These are phyloP conservation scores for Argyresthia albistria DNA, from an alignment of 2,888 invertebrate species.

Conservation along the genomic window DNA sequence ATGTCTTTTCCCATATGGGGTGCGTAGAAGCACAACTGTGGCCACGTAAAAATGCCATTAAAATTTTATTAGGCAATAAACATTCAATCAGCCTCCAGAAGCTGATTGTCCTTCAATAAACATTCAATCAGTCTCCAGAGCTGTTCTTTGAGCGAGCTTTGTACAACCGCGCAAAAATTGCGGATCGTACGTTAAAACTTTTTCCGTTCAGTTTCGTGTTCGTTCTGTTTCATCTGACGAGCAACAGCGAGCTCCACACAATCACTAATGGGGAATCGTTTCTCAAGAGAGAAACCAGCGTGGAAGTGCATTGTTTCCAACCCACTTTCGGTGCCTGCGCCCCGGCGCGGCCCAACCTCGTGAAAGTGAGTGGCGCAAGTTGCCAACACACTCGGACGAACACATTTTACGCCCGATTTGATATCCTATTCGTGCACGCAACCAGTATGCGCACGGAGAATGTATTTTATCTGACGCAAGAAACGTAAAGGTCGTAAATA, in stretches of 20 bases:
- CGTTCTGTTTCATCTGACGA: too few species aligned
- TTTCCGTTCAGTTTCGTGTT: too few species aligned
- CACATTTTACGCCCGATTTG: slow-evolving; percentile 49
- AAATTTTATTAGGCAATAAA: too few species aligned
- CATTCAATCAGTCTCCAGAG: not conserved
- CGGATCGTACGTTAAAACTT: too few species aligned
- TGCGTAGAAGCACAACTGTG: too few species aligned
- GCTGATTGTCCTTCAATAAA: too few species aligned
- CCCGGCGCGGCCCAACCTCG: slow-evolving; percentile 30
- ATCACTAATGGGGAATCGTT: slow-evolving; percentile 25
- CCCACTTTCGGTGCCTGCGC: slow-evolving; percentile 54
- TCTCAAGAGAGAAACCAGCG: slow-evolving; percentile 60
- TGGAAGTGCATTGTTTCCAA: slow-evolving; percentile 52
- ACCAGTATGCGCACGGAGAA: slow-evolving; percentile 46
- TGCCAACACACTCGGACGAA: slow-evolving; percentile 13
- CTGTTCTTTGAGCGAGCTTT: not conserved
- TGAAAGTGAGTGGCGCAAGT: slow-evolving; percentile 67
- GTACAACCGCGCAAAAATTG: not conserved
- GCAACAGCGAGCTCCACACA: not conserved
- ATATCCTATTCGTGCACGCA: slow-evolving; percentile 16
- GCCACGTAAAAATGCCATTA: too few species aligned
- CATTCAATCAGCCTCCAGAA: not conserved
- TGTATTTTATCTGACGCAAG: slow-evolving; percentile 11
- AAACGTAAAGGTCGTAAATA: not conserved
- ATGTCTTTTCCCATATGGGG: too few species aligned